These are phyloP conservation scores for Ericerus pela DNA, from an alignment of 1,140 invertebrate species.

Conservation along the genomic window DNA sequence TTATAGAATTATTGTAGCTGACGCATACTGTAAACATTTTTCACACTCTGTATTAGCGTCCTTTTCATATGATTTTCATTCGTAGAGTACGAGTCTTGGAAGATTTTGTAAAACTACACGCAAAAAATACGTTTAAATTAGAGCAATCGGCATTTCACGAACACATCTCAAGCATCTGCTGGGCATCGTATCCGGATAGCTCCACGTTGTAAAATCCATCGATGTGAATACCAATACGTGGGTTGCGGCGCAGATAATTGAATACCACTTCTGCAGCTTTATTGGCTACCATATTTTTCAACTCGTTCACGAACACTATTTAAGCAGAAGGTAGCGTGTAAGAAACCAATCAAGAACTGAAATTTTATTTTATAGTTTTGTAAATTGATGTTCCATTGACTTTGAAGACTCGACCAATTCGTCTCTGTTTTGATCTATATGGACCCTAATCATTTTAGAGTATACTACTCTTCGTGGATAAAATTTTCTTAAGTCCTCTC, in stretches of 20 bases:
- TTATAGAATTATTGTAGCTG: slow-evolving; percentile 45
- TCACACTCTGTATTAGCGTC: too few relatives aligned
- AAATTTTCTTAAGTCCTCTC: too few relatives aligned
- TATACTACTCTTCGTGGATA: too few relatives aligned
- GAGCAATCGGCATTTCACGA: slow-evolving; percentile 18
- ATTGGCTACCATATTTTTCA: slow-evolving; percentile 47
- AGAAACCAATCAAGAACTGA: too few relatives aligned
- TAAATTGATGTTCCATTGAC: too few relatives aligned
- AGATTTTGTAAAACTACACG: not conserved
- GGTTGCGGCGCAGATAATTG: slow-evolving; percentile 48
- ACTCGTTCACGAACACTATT: slow-evolving; percentile 54
- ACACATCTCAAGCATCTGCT: slow-evolving; percentile 47
- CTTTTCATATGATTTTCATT: too few relatives aligned
- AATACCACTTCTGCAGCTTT: slow-evolving; percentile 49
- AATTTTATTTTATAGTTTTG: too few relatives aligned
- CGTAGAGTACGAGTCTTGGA: too few relatives aligned
- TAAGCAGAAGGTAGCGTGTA: not conserved
- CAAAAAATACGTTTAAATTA: not conserved
- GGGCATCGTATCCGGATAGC: slow-evolving; percentile 49
- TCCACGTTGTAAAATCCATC: slow-evolving; percentile 40
- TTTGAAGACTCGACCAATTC: too few relatives aligned
- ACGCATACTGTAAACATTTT: slow-evolving; percentile 42
- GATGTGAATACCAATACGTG: slow-evolving; percentile 44
- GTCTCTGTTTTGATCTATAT: too few relatives aligned
- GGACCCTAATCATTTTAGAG: too few relatives aligned